Conservation (phyloP, 2,888 invertebrate genomes). For the Eupithecia vulgata region DNA sequence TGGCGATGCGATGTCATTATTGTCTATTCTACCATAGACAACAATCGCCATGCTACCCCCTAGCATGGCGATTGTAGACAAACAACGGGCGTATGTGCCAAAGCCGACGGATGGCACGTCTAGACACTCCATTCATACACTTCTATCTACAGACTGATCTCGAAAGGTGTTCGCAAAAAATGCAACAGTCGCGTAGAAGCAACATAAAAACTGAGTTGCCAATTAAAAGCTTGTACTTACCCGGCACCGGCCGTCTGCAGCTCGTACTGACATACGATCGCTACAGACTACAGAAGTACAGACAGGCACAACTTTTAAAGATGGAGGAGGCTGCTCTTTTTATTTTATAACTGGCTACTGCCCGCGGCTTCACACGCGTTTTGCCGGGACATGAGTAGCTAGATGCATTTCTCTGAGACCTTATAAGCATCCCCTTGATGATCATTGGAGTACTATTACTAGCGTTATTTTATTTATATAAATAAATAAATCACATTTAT, state of each 20-base stretch:
- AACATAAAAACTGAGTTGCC: slow-evolving; percentile 58
- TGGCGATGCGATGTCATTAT: too few relatives aligned
- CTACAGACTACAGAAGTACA: slow-evolving; percentile 12
- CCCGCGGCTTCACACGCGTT: too few relatives aligned
- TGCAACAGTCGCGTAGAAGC: slow-evolving; percentile 54
- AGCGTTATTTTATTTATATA: too few relatives aligned
- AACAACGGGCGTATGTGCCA: slow-evolving; percentile 56
- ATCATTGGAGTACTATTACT: too few relatives aligned
- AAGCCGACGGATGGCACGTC: slow-evolving; percentile 68
- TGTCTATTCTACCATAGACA: too few relatives aligned
- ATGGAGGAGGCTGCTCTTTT: slow-evolving; percentile 13
- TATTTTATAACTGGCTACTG: too few relatives aligned
- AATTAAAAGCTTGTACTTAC: slow-evolving; percentile 58
- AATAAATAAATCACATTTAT: too few relatives aligned
- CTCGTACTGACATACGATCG: slow-evolving; percentile 20
- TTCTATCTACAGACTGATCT: slow-evolving; percentile 71
- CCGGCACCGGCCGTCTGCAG: slow-evolving; percentile 6
- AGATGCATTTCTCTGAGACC: too few relatives aligned
- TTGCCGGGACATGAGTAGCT: too few relatives aligned
- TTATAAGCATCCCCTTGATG: too few relatives aligned
- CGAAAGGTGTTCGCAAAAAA: slow-evolving; percentile 61
- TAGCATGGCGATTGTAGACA: too few relatives aligned
- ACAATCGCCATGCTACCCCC: too few relatives aligned
- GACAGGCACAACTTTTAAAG: slow-evolving; percentile 17
- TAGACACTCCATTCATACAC: slow-evolving; percentile 69